phyloP scores from a whole-genome alignment of 2,797 vertebrate species.

The Bufotes viridis region DNA sequence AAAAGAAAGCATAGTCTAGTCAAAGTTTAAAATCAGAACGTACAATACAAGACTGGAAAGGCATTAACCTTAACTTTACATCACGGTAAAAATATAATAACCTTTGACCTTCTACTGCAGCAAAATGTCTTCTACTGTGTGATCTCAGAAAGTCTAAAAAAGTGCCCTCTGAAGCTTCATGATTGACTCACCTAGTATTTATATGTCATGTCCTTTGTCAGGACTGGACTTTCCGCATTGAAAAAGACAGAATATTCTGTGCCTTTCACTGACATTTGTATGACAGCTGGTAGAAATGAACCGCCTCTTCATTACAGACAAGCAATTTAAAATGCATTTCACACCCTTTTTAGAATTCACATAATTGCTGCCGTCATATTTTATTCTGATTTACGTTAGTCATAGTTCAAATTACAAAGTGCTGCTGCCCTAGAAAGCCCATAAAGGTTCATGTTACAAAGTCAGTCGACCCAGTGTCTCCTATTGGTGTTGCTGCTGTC shows the following conservation, averaged over 20 bases:
- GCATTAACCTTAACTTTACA: background rate
- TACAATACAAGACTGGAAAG: background rate
- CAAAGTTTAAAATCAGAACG: background rate
- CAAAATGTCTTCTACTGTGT: background rate
- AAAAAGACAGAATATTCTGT: background rate
- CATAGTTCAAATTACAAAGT: conserved; percentile 43
- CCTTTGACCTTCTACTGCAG: conserved; percentile 2
- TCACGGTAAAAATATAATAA: background rate
- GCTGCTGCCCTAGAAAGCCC: conserved; percentile 13
- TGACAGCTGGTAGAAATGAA: conserved; percentile 17
- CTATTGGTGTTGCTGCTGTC: conserved; percentile 6
- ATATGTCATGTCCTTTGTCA: background rate
- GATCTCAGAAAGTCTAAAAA: background rate
- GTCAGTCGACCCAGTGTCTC: conserved; percentile 28
- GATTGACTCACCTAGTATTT: conserved; percentile 28
- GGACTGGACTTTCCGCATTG: background rate
- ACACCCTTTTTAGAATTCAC: conserved; percentile 27
- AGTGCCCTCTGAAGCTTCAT: background rate
- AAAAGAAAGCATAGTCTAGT: background rate
- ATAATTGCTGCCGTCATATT: conserved; percentile 31
- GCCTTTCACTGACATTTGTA: conserved; percentile 22
- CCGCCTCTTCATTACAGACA: conserved; percentile 19
- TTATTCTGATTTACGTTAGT: conserved; percentile 30
- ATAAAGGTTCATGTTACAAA: conserved; percentile 30
- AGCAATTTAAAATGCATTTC: conserved; percentile 27